Base-by-base conservation (phyloP, 2,797 vertebrate species). In the Neoniphon sammara region DNA sequence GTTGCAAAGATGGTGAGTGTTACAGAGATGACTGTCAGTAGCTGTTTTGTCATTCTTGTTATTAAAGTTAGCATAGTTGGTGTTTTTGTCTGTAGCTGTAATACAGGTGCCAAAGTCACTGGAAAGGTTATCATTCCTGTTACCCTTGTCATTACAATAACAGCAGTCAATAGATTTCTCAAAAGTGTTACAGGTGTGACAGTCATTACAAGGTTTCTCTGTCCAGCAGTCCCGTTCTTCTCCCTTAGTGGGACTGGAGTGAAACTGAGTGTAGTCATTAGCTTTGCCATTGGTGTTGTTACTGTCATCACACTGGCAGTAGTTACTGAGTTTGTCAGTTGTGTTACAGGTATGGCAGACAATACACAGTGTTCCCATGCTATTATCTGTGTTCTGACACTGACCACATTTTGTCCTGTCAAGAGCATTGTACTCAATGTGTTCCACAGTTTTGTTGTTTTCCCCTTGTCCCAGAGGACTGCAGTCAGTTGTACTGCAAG, bases 111-210 rank as follows among this genome's bases (percentile, higher is more conserved):
- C 39, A 20, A 57, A 57, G 7, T 64, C 36, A 1, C 36, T 23
- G 1, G 0, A 44, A 15, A 5, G n/a, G 3, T 23, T 39, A 8
- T 52, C 44, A 1, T 53, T 18, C 17, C 12, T 1, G n/a, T 56
- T 18, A 1, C 1, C 1, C n/a, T 3, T 56, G 31, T 31, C 9
- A 4, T 56, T 12, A 0, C 46, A 7, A 44, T 27, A 7, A 30
- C 31, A n/a, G 59, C 15, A 39, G 50, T 44, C 39, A 2, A 18
- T 34, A 4, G 54, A 27, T 17, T 44, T 44, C 12, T 17, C 42
- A 5, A 15, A 15, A 44, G 71, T 46, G 52, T 62, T 14, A 54
- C 70, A 47, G 64, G 66, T 64, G 63, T 60, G 21, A 62, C 53
- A 20, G 66, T 73, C 74, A 15, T 55, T 52, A 23, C 30, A 17